Conservation (phyloP, 2,888 invertebrate genomes). For the Rhagophthalmus giganteus region DNA sequence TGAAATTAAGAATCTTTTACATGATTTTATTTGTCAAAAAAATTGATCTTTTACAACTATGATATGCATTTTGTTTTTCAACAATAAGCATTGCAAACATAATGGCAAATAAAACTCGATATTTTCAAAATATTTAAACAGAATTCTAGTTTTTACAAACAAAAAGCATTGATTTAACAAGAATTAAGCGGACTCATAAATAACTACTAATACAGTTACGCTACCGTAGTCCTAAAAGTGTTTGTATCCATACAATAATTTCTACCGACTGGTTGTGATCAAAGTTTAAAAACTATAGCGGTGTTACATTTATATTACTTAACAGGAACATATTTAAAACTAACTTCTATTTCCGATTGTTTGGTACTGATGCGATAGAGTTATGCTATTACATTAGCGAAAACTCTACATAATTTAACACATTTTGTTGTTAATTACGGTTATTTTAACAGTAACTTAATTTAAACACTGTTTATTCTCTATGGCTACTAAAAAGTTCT, state of each 20-base stretch:
- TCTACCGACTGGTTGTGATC: slow-evolving; percentile 34
- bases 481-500: too few relatives aligned
- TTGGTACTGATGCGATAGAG: neutral
- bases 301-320: slow-evolving; percentile 37
- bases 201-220: slow-evolving; percentile 30
- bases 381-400: too few relatives aligned
- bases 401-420: too few relatives aligned
- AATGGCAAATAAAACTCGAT: slow-evolving; percentile 41
- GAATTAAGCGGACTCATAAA: too few relatives aligned
- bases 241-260: slow-evolving; percentile 31
- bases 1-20: slow-evolving; percentile 6
- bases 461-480: too few relatives aligned
- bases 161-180: slow-evolving; percentile 21
- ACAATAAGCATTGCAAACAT: slow-evolving; percentile 63
- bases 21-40: slow-evolving; percentile 26
- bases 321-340: slow-evolving; percentile 36
- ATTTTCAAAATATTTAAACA: slow-evolving; percentile 9
- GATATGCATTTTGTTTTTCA: slow-evolving; percentile 86
- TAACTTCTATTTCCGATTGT: neutral
- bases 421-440: too few relatives aligned
- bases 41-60: slow-evolving; percentile 84
- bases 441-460: too few relatives aligned
- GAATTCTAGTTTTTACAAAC: slow-evolving; percentile 11
- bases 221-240: slow-evolving; percentile 33
- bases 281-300: slow-evolving; percentile 39